phyloP scores from a whole-genome alignment of 2,888 invertebrate genomes.

The Drosophila macrospina region DNA sequence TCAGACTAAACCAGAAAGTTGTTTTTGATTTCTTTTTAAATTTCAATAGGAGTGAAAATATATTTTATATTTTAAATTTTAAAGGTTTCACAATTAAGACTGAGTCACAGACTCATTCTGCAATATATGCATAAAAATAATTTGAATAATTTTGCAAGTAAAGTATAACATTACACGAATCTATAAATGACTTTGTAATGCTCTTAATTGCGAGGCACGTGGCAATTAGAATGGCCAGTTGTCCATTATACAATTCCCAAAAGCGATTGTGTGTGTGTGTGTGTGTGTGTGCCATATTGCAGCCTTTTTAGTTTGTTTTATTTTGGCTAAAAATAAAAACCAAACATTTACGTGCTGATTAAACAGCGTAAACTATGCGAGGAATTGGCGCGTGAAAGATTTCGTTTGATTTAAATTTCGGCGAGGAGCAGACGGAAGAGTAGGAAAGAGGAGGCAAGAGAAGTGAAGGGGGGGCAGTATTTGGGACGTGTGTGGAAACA shows the following conservation, averaged over 20 bases:
- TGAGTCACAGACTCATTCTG: neutral
- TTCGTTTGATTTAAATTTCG: constrained; percentile 64
- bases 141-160: neutral
- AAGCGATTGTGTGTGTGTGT: constrained; percentile 1
- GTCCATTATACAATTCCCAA: constrained; percentile 47
- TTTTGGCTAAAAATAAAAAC: constrained; percentile 66
- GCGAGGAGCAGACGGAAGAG: neutral
- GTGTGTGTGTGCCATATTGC: constrained; percentile 48
- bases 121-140: neutral
- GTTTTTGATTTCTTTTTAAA: too few species aligned
- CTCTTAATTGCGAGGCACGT: constrained; percentile 26
- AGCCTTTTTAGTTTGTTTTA: constrained; percentile 57
- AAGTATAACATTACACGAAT: neutral
- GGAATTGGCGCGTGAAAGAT: constrained; percentile 81
- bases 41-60: too few species aligned
- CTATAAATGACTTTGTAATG: neutral
- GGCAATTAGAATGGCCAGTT: constrained; percentile 39
- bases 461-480: too few species aligned
- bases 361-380: constrained; percentile 71
- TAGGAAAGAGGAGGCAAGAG: too few species aligned
- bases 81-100: too few species aligned
- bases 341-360: constrained; percentile 72
- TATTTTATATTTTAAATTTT: too few species aligned
- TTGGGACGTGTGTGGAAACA: too few species aligned
- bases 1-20: neutral